phyloP scores from a whole-genome alignment of 2,113 vertebrate species.

The Cyphomyrus discorhynchus region DNA sequence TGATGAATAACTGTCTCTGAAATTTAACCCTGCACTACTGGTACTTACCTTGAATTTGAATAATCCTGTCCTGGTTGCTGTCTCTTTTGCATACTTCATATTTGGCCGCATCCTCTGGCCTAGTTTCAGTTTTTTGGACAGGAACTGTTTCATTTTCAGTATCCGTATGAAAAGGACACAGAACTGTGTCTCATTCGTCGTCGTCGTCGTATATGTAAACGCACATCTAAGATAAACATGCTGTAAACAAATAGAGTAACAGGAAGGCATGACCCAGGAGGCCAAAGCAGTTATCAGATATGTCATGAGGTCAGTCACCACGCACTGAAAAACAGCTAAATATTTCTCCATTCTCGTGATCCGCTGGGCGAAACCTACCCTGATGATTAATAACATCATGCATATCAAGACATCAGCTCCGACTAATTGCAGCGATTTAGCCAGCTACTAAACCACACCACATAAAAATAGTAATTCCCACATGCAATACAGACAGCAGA shows the following conservation, averaged over 20 bases:
- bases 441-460: neutral
- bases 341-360: neutral
- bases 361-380: neutral
- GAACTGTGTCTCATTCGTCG: neutral
- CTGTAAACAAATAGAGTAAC: neutral
- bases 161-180: neutral
- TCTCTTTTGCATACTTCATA: neutral
- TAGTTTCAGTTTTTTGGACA: neutral
- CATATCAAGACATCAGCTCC: neutral
- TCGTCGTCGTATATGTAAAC: neutral
- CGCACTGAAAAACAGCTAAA: neutral
- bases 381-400: neutral
- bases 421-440: neutral
- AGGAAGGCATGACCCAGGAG: neutral
- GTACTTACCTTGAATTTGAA: neutral
- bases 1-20: neutral
- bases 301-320: neutral
- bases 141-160: neutral
- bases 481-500: neutral
- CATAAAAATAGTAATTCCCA: neutral
- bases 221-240: neutral
- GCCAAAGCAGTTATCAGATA: neutral
- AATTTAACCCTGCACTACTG: neutral
- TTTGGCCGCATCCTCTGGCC: neutral
- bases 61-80: neutral